Conservation (phyloP, 2,113 vertebrate genomes). For the Panurus biarmicus region DNA sequence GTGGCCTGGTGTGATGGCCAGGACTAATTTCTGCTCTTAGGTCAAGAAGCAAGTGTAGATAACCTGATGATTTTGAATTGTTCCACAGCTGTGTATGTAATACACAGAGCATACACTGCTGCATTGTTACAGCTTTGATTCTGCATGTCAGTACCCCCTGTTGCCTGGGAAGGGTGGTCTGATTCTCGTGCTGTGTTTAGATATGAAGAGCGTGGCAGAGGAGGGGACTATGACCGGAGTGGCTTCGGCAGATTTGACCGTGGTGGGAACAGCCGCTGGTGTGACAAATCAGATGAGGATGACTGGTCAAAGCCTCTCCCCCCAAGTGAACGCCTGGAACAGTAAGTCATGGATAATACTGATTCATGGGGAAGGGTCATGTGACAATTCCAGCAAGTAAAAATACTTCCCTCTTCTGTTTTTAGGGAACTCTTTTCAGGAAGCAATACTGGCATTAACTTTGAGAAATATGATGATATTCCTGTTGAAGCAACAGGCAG, state of each 20-base stretch:
- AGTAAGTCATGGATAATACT: conserved; percentile 70
- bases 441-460: conserved; percentile 97
- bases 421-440: conserved; percentile 90
- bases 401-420: not conserved
- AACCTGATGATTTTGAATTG: not conserved
- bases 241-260: conserved; percentile 80
- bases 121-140: not conserved
- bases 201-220: conserved; percentile 76
- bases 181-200: conserved; percentile 33
- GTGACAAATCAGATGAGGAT: conserved; percentile 90
- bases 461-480: conserved; percentile 99
- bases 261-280: conserved; percentile 89
- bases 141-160: not conserved
- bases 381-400: not conserved
- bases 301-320: conserved; percentile 96
- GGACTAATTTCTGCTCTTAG: not conserved
- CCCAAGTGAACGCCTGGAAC: conserved; percentile 89
- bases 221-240: conserved; percentile 75
- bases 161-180: not conserved
- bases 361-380: rapidly evolving
- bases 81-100: not conserved
- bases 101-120: rapidly evolving
- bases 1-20: not conserved
- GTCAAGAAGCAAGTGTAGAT: not conserved
- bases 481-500: conserved; percentile 95